Base-by-base conservation (phyloP, 2,113 vertebrate species). In the Pelecanus crispus region DNA sequence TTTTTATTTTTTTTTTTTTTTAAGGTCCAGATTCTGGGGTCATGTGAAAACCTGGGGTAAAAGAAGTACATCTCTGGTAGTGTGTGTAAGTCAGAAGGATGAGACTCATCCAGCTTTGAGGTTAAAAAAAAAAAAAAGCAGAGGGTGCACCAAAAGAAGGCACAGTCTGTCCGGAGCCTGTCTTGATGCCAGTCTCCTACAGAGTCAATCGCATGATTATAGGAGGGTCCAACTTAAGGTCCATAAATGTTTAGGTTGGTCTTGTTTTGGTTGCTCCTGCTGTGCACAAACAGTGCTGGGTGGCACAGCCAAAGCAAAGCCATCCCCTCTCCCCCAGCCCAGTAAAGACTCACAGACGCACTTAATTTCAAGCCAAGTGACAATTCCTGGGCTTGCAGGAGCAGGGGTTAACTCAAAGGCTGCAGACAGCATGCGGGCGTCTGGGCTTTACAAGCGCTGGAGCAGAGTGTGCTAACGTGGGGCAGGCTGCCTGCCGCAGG, bases 241-340 rank as follows among this genome's bases (percentile, higher is more conserved):
- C 47, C 0, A 0, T 7, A 67, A 74, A 38, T 3, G 0, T 58
- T 85, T 28, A 25, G 34, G 11, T 56, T 73, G 58, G 29, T 81
- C 32, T 12, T 6, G 2, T 40, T 86, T 31, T 32, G 34, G 22
- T 50, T 49, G 22, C 11, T 73, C 7, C 29, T 50, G 22, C 71
- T n/a, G 58, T 20, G 29, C 1, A 0, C 1, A 13, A 75, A 7
- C 28, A n/a, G 2, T 0, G 0, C 47, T 7, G 52, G 24, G 26
- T 26, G 32, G 20, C n/a, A 34, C 49, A 68, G 56, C 70, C 49
- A 28, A 56, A 20, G 55, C 45, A 61, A 62, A 45, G 52, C 44
- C 44, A 2, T 55, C 47, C 24, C 9, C 7, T 29, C 42, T 55
- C 13, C 19, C 13, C 9, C 26, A 44, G 53, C 31, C 50, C 11